Evolutionary conservation across 2,113 vertebrate genomes (phyloP).

Genomic region (Bolborhynchus lineola): DNA sequence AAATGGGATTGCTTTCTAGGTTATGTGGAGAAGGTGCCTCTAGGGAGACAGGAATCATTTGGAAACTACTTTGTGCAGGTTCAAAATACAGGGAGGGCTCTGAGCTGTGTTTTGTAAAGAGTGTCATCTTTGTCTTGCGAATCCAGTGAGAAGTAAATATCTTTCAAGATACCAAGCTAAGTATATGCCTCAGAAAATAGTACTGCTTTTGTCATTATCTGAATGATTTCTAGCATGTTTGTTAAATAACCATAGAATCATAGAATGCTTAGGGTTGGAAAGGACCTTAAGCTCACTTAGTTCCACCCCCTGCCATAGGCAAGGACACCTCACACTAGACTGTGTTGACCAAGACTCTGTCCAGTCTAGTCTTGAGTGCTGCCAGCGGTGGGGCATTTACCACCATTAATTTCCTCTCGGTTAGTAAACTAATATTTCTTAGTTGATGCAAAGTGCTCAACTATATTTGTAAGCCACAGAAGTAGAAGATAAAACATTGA

Average conservation of each 20-base stretch:
- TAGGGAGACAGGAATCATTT: not conserved
- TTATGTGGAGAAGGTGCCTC: not conserved
- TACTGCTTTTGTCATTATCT: not conserved
- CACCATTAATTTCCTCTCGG: not conserved
- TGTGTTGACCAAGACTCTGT: not conserved
- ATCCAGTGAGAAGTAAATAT: not conserved
- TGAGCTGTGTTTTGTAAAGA: not conserved
- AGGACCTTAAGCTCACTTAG: not conserved
- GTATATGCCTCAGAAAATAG: not conserved
- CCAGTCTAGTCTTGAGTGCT: not conserved
- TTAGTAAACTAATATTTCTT: not conserved
- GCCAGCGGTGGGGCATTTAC: not conserved
- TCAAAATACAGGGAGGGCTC: not conserved
- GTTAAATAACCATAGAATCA: not conserved
- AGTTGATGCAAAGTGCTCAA: not conserved
- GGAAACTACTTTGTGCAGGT: not conserved
- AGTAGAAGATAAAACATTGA: not conserved
- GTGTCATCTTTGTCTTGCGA: not conserved
- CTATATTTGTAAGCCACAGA: not conserved
- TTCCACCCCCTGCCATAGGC: not conserved
- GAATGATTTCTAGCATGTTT: not conserved
- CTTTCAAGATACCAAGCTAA: not conserved
- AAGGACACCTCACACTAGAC: not conserved
- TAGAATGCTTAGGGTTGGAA: not conserved
- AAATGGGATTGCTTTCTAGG: not conserved